phyloP scores from a whole-genome alignment of 2,113 vertebrate species.

The Trichechus manatus region DNA sequence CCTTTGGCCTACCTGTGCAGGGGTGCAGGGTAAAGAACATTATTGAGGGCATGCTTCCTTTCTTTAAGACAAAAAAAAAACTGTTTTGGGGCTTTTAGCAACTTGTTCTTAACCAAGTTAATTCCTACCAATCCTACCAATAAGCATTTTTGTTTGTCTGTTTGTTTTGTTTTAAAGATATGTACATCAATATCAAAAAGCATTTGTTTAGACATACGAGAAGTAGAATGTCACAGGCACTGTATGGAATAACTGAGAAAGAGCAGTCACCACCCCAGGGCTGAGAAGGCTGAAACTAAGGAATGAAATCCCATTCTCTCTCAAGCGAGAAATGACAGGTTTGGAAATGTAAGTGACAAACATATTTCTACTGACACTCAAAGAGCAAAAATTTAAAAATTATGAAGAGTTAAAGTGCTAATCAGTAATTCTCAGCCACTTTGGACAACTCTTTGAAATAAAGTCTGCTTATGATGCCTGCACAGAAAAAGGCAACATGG shows the following conservation, averaged over 20 bases:
- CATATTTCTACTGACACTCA: background rate
- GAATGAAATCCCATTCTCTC: background rate
- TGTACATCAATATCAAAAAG: background rate
- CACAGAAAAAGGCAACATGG: background rate
- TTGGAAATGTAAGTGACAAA: background rate
- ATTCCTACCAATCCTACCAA: background rate
- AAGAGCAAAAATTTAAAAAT: slow-evolving; percentile 29
- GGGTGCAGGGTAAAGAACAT: background rate
- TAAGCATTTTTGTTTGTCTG: background rate
- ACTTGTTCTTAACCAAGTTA: slow-evolving; percentile 38
- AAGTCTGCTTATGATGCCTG: background rate
- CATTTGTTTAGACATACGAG: background rate
- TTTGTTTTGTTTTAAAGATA: slow-evolving; percentile 36
- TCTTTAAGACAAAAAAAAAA: background rate
- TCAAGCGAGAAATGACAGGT: background rate
- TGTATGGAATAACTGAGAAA: background rate
- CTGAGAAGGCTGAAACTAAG: background rate
- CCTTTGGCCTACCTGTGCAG: background rate
- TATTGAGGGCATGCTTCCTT: background rate
- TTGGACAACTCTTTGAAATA: background rate
- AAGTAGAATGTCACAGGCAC: background rate
- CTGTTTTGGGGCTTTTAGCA: background rate
- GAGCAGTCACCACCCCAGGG: background rate
- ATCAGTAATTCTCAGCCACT: background rate
- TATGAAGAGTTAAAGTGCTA: background rate